Evolutionary conservation across 2,113 vertebrate genomes (phyloP).

Genomic region (Sinocyclocheilus grahami): DNA sequence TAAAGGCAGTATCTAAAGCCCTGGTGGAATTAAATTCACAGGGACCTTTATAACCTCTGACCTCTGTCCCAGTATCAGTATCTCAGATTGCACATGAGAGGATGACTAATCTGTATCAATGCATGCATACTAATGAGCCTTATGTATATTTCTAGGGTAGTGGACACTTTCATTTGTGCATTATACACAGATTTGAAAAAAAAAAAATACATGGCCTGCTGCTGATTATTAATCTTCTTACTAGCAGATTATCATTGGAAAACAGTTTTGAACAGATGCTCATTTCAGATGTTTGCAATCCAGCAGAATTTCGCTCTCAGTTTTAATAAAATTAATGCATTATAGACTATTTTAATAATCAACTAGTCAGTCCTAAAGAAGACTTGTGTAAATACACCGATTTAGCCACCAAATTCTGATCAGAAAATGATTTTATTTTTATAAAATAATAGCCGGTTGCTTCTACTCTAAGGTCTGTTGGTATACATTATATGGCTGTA

Average conservation of each 20-base stretch:
- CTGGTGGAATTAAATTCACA: conserved; percentile 26
- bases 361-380: neutral
- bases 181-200: neutral
- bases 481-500: neutral
- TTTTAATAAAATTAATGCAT: neutral
- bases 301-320: neutral
- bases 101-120: neutral
- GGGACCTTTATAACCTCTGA: conserved; percentile 19
- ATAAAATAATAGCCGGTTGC: too few species aligned
- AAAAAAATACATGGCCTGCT: neutral
- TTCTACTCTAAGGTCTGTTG: neutral
- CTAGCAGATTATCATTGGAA: neutral
- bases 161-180: neutral
- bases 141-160: neutral
- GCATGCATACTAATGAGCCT: neutral
- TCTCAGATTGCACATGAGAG: conserved; percentile 23
- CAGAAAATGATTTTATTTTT: neutral
- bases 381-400: neutral
- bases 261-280: neutral
- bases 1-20: conserved; percentile 11
- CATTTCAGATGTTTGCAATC: neutral
- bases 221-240: conserved; percentile 26
- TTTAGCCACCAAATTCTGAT: neutral
- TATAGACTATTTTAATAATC: neutral
- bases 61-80: conserved; percentile 29